Percentiles rank a stretch among this genome's conserved stretches.
Evolutionary conservation across 2,113 vertebrate species (phyloP).

Genomic region (Melanocharis versteri): DNA sequence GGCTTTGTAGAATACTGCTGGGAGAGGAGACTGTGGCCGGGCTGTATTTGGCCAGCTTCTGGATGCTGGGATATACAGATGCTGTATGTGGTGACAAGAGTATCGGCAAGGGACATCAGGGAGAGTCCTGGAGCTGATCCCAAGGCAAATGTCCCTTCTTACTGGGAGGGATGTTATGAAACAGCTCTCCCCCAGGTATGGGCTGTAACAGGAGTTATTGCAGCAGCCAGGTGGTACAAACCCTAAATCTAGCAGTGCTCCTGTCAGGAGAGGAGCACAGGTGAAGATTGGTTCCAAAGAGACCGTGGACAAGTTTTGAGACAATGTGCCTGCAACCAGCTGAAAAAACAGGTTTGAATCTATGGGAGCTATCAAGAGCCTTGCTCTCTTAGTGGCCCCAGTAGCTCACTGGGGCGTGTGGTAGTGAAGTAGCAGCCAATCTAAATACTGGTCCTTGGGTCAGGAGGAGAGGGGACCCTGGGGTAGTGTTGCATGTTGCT

Average conservation of each 20-base stretch:
- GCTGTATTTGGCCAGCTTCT: not conserved
- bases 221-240: not conserved
- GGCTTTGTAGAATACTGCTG: not conserved
- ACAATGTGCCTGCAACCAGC: not conserved
- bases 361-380: not conserved
- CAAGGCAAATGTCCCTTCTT: not conserved
- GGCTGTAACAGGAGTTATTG: not conserved
- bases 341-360: not conserved
- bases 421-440: not conserved
- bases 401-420: not conserved
- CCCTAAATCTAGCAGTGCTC: not conserved
- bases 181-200: not conserved
- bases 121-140: not conserved
- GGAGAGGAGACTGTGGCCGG: not conserved
- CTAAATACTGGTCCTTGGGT: not conserved
- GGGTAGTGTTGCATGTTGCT: not conserved
- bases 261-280: not conserved
- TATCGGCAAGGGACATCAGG: fast-evolving
- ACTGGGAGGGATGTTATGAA: not conserved
- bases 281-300: not conserved
- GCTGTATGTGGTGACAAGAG: not conserved
- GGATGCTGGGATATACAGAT: not conserved
- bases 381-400: not conserved
- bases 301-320: not conserved
- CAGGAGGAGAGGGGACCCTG: not conserved